Evolutionary conservation across 2,113 vertebrate genomes (phyloP).

Genomic region (Oriolus oriolus): DNA sequence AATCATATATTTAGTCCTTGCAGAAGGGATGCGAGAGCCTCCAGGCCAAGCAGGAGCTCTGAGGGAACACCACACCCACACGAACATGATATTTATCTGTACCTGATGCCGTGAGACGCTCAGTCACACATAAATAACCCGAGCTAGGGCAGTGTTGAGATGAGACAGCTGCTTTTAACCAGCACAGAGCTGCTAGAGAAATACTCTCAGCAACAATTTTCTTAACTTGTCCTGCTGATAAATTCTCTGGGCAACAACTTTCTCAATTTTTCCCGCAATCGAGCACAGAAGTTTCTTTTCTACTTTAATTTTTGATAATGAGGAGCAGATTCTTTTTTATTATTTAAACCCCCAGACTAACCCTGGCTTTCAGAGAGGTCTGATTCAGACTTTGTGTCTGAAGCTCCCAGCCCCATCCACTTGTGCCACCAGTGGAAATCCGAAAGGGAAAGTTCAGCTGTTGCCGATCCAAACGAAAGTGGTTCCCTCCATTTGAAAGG

Average conservation of each 20-base stretch:
- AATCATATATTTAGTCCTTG: not conserved
- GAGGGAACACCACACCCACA: not conserved
- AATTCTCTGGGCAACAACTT: not conserved
- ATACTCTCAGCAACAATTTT: not conserved
- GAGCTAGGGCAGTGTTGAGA: not conserved
- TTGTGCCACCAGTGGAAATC: not conserved
- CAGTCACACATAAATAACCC: not conserved
- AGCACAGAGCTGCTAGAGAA: not conserved
- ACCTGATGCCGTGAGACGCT: not conserved
- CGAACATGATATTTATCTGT: not conserved
- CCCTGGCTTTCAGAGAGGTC: not conserved
- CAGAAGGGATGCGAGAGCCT: not conserved
- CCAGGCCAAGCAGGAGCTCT: not conserved
- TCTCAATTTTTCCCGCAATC: not conserved
- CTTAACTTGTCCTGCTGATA: not conserved
- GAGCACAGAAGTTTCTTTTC: not conserved
- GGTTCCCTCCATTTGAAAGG: not conserved
- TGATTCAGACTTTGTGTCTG: not conserved
- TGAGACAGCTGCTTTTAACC: not conserved
- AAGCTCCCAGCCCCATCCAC: not conserved
- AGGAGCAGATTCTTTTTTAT: not conserved
- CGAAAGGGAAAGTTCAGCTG: not conserved
- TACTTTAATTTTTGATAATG: not conserved
- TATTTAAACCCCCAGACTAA: not conserved
- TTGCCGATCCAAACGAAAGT: not conserved